These are phyloP conservation scores for Hemitrygon akajei DNA, from an alignment of 2,797 vertebrate species.

Conservation along the genomic window DNA sequence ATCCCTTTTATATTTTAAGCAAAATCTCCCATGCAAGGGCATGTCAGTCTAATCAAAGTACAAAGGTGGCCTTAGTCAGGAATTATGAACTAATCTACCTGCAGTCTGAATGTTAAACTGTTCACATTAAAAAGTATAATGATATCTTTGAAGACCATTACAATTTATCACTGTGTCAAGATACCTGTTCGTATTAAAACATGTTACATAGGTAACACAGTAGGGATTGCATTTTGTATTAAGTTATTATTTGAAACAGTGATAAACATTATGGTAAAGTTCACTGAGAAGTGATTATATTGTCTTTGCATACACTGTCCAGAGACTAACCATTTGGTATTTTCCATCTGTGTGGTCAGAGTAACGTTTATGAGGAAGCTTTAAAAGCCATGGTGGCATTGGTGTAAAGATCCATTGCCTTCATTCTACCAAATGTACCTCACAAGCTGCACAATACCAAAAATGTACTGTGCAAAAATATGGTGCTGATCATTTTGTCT, in stretches of 20 bases:
- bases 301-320: constrained; percentile 6
- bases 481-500: not conserved
- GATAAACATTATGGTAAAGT: not conserved
- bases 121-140: not conserved
- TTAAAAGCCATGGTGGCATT: constrained; percentile 13
- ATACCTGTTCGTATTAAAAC: not conserved
- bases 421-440: constrained; percentile 30
- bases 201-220: not conserved
- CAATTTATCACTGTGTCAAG: not conserved
- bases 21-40: not conserved
- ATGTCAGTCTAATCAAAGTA: constrained; percentile 14
- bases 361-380: not conserved
- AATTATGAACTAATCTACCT: constrained; percentile 14
- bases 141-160: constrained; percentile 4
- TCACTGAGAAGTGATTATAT: constrained; percentile 21
- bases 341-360: not conserved
- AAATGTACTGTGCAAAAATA: not conserved
- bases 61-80: not conserved
- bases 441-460: constrained; percentile 12
- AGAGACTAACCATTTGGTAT: constrained; percentile 23
- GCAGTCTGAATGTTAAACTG: not conserved
- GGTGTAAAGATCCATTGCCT: not conserved
- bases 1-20: constrained; percentile 28
- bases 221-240: constrained; percentile 15
- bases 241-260: constrained; percentile 37